A percentile compares a stretch with the other conserved stretches of the same genome.
These are phyloP conservation scores for Willisornis vidua DNA, from an alignment of 2,113 vertebrate genomes.

Conservation along the genomic window DNA sequence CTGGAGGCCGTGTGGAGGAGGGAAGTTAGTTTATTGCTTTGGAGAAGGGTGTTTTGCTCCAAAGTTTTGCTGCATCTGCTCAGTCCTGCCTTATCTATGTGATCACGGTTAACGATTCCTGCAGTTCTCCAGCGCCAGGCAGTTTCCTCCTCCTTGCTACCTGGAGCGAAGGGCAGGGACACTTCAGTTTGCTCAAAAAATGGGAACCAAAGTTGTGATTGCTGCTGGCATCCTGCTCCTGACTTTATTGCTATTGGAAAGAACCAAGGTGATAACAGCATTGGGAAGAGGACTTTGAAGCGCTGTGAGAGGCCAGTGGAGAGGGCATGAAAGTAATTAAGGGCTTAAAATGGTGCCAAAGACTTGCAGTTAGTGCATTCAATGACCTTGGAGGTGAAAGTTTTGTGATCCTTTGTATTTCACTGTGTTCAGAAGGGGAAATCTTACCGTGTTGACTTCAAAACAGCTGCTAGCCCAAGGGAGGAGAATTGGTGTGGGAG, in stretches of 20 bases:
- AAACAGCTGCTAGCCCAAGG: neutral
- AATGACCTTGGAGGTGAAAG: neutral
- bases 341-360: neutral
- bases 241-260: neutral
- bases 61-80: neutral
- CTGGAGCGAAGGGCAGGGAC: neutral
- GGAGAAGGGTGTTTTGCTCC: neutral
- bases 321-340: neutral
- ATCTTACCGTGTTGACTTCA: neutral
- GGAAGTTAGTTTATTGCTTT: neutral
- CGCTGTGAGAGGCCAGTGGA: neutral
- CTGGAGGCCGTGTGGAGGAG: neutral
- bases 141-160: neutral
- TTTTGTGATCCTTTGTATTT: neutral
- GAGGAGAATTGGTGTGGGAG: neutral
- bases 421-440: neutral
- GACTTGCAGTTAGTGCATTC: neutral
- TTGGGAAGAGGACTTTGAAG: neutral
- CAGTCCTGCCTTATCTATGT: neutral
- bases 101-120: neutral
- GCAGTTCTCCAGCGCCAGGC: neutral
- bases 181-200: neutral
- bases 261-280: neutral
- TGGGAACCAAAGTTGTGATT: neutral
- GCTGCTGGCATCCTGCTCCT: constrained; percentile 1